Conservation (phyloP, 2,888 invertebrate species). For the Phortica magna region DNA sequence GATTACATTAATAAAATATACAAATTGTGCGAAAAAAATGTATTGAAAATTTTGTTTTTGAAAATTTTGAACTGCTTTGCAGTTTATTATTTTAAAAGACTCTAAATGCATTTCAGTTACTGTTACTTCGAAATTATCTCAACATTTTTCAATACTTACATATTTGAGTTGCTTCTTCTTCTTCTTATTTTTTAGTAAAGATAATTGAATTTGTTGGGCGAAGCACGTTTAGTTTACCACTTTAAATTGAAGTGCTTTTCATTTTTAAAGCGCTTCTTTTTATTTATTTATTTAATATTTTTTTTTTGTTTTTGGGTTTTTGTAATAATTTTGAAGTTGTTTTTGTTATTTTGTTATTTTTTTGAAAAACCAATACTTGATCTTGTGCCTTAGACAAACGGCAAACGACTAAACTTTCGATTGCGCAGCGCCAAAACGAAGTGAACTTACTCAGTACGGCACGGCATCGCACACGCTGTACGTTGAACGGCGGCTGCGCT, state of each 20-base stretch:
- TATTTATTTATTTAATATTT: too few relatives aligned
- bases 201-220: not conserved
- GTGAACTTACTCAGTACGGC: not conserved
- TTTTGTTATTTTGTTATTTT: constrained; percentile 54
- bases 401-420: constrained; percentile 67
- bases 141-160: too few relatives aligned
- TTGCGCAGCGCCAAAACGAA: constrained; percentile 52
- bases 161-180: not conserved
- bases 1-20: too few relatives aligned
- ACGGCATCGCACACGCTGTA: not conserved
- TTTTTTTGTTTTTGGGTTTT: not conserved
- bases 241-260: not conserved
- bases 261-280: not conserved
- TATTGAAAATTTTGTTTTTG: too few relatives aligned
- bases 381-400: constrained; percentile 61
- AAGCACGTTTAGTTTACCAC: not conserved
- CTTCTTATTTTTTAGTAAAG: not conserved
- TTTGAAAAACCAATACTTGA: constrained; percentile 50
- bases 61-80: too few relatives aligned
- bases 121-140: too few relatives aligned
- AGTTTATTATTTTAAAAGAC: too few relatives aligned
- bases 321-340: constrained; percentile 13
- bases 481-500: not conserved
- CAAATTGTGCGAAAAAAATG: too few relatives aligned
- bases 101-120: too few relatives aligned